Base-by-base conservation (phyloP, 2,113 vertebrate genomes). In the Melanostigma gelatinosum region DNA sequence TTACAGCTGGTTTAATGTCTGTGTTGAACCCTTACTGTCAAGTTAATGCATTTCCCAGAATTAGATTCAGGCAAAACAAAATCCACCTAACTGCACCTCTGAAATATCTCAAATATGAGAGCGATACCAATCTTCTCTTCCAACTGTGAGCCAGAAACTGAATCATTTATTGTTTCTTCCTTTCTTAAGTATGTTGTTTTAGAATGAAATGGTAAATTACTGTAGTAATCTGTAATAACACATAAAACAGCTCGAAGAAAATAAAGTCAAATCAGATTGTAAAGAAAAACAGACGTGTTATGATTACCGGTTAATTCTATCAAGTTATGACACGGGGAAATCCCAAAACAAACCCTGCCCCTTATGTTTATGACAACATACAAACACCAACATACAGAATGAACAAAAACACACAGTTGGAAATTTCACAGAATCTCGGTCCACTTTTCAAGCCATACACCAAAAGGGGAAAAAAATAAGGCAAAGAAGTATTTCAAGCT, bases 371-470 rank as follows among this genome's bases (percentile, higher is more conserved):
- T 52, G 44, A 75, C 77, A 50, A n/a, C 77, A 65, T 76, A 75
- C 57, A 68, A 86, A 61, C 64, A 79, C 42, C 75, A 48, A 44
- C 40, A 66, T 34, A 65, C 2, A 73, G 75, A 34, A 34, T 75
- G 38, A 77, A 78, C 61, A 54, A 18, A 77, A 36, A 72, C 36
- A 24, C 72, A 77, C 3, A 61, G 54, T 29, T 66, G 58, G 60
- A 77, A 67, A 85, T 20, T 85, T 81, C 64, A 67, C 70, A 69
- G 72, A 65, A 80, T 72, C 40, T 86, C 55, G 15, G 58, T 82
- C 69, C 15, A 68, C 46, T 79, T 32, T 91, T 62, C 67, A 78
- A 32, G 46, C 75, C 55, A 57, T 61, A 79, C 75, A 80, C 46
- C 13, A 36, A 58, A 15, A 34, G 44, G 57, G 34, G 6, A 34